Base-by-base conservation (phyloP, 2,888 invertebrate species). In the Craniophora ligustri region DNA sequence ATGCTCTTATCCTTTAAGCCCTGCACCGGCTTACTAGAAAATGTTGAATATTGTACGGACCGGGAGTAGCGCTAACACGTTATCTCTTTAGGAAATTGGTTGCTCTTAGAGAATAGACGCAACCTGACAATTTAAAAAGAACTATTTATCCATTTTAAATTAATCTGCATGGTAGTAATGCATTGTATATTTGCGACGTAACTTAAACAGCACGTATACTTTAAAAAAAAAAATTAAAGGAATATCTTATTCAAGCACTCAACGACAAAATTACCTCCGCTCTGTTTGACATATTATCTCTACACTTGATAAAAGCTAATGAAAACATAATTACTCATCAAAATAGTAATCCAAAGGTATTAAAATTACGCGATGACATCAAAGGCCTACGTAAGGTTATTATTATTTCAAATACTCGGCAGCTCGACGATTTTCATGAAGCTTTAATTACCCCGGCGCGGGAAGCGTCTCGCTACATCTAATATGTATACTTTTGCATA, bases 251-350 rank as follows among this genome's bases (percentile, higher is more conserved):
- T n/a, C n/a, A 3, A 28, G 13, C 39, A 5, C 19, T 63, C 48
- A 34, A 41, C 35, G 31, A 4, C 41, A 10, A 50, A 64, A 62
- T 65, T 59, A 30, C 40, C 11, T 40, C 41, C 30, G 13, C 30
- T 35, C 48, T 18, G 14, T 8, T 30, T 18, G 7, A 28, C 16
- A 34, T 31, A 34, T 44, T 47, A 45, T 16, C 38, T 45, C 47
- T 19, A 50, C 41, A 48, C 35, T 67, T 14, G 54, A 60, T 36
- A 35, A 56, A 35, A 44, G 53, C 51, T 59, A 41, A 58, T 61
- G 51, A 67, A 70, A 72, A 66, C 41, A 42, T 72, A 62, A 72
- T 72, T 66, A 48, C 46, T 62, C 58, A 49, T 58, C 59, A 51
- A 55, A 66, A 62, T 62, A 62, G 41, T 61, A 45, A 39, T 41